These are phyloP conservation scores for Dryobota labecula DNA, from an alignment of 2,888 invertebrate genomes.

Conservation along the genomic window DNA sequence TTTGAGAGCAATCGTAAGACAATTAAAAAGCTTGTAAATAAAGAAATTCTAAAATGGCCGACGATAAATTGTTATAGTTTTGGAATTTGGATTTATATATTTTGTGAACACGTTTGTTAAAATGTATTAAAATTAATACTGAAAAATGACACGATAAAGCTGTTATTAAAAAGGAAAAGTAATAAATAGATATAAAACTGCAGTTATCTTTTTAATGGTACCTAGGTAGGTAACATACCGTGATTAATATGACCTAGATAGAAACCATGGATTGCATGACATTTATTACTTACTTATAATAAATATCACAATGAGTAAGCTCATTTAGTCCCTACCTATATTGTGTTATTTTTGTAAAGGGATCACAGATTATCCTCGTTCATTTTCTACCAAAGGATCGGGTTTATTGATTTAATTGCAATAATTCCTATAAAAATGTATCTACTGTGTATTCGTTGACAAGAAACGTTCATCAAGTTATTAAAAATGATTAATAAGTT, in stretches of 20 bases:
- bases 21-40: not conserved
- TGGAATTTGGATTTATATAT: not conserved
- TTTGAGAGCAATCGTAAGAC: no score
- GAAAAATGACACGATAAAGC: not conserved
- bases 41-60: slow-evolving; percentile 25
- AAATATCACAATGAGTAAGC: not conserved
- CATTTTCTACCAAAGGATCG: not conserved
- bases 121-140: not conserved
- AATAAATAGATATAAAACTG: not conserved
- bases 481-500: not conserved
- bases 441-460: not conserved
- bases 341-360: not conserved
- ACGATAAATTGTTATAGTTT: slow-evolving; percentile 10
- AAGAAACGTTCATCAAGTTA: not conserved
- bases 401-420: slow-evolving; percentile 5
- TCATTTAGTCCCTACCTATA: not conserved
- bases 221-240: not conserved
- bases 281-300: not conserved
- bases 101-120: not conserved
- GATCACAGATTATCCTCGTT: not conserved
- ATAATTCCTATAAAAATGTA: not conserved
- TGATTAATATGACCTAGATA: slow-evolving; percentile 39
- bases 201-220: slow-evolving; percentile 7
- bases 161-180: not conserved
- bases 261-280: slow-evolving; percentile 7